Evolutionary conservation across 1,140 invertebrate genomes (phyloP).

Genomic region (Pemphigus obesinymphae): DNA sequence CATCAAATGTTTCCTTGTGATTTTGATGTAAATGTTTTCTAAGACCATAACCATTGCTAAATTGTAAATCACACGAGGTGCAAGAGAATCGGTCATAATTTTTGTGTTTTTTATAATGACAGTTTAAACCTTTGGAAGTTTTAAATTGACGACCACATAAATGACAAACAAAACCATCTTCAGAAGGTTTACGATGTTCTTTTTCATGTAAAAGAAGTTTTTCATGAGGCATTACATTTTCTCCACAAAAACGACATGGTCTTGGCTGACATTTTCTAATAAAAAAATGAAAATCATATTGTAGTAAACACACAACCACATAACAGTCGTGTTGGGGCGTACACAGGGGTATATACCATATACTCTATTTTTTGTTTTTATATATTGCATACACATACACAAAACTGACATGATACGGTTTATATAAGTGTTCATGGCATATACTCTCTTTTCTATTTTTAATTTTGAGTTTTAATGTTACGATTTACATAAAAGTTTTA

Average conservation of each 20-base stretch:
- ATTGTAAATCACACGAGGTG: not conserved
- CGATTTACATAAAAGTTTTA: too few species aligned
- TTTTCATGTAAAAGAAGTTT: too few species aligned
- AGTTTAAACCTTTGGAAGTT: not conserved
- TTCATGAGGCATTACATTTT: not conserved
- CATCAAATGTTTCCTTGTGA: not conserved
- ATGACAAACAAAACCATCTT: not conserved
- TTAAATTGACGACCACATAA: not conserved
- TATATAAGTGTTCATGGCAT: too few species aligned
- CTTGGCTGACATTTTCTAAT: not conserved
- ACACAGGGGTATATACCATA: too few species aligned
- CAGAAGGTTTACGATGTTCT: not conserved
- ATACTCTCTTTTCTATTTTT: too few species aligned
- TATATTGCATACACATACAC: too few species aligned
- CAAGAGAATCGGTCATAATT: not conserved
- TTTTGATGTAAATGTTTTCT: not conserved
- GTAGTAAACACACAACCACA: too few species aligned
- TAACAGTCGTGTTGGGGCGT: too few species aligned
- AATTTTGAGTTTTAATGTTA: too few species aligned
- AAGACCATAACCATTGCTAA: not conserved
- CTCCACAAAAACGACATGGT: not conserved
- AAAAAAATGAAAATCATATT: too few species aligned
- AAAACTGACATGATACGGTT: too few species aligned
- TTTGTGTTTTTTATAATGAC: not conserved
- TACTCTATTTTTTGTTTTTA: too few species aligned